phyloP scores from a whole-genome alignment of 2,888 invertebrate species.

The Diogma glabrata region DNA sequence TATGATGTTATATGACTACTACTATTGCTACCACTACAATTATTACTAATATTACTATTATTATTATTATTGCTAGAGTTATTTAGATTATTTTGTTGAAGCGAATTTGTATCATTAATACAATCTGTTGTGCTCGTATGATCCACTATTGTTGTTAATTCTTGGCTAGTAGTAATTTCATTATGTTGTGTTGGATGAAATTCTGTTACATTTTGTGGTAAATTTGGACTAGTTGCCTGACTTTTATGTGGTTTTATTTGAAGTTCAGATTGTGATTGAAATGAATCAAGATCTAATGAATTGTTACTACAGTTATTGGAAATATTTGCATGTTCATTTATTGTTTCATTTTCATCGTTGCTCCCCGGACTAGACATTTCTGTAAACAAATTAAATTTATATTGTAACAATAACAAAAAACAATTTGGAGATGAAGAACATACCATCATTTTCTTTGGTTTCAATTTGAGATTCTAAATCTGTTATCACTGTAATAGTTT shows the following conservation, averaged over 20 bases:
- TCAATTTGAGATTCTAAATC: conserved; percentile 11
- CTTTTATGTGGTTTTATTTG: conserved; percentile 30
- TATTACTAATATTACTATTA: conserved; percentile 17
- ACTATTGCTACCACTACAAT: conserved; percentile 5
- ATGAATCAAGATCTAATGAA: not conserved
- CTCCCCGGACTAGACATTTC: conserved; percentile 5
- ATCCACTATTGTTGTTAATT: not conserved
- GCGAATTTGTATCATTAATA: conserved; percentile 13
- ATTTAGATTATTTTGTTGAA: conserved; percentile 8
- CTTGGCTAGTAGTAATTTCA: not conserved
- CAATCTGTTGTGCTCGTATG: conserved; percentile 1
- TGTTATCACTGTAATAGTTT: conserved; percentile 5
- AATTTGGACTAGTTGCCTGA: conserved; percentile 38
- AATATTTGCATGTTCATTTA: no score
- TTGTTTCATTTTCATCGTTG: conserved; percentile 4
- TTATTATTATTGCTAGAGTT: conserved; percentile 10
- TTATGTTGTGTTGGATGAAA: conserved; percentile 10
- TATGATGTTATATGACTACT: conserved; percentile 1
- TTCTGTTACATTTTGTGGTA: conserved; percentile 26
- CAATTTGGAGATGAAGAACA: not conserved
- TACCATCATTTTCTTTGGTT: conserved; percentile 10
- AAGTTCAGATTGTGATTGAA: not conserved
- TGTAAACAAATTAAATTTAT: not conserved
- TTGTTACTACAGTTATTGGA: no score
- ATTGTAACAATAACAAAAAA: not conserved